Conservation (phyloP, 2,113 vertebrate genomes). For the Platichthys stellatus region DNA sequence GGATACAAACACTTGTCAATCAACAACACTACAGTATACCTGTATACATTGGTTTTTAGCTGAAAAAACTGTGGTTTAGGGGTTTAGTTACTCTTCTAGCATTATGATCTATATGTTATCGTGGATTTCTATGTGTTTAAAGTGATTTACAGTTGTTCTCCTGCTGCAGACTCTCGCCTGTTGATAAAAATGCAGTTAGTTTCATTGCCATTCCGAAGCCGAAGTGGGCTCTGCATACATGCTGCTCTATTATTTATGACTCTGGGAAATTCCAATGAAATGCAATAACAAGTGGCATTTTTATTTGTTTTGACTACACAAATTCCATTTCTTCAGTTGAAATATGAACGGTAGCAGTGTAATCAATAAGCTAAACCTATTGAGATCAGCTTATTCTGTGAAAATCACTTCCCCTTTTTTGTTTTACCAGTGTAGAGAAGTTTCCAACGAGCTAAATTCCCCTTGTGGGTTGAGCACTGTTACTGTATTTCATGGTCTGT, state of each 20-base stretch:
- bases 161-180: slow-evolving; percentile 26
- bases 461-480: slow-evolving; percentile 73
- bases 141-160: slow-evolving; percentile 12
- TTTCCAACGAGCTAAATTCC: slow-evolving; percentile 72
- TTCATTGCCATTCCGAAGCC: slow-evolving; percentile 63
- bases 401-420: slow-evolving; percentile 63
- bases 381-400: slow-evolving; percentile 56
- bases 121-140: neutral
- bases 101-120: neutral
- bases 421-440: slow-evolving; percentile 61
- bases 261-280: slow-evolving; percentile 34
- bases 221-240: slow-evolving; percentile 24
- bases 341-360: slow-evolving; percentile 50
- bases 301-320: slow-evolving; percentile 19
- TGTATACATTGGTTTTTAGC: too few relatives aligned
- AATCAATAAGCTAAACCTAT: slow-evolving; percentile 63
- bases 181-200: slow-evolving; percentile 58
- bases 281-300: slow-evolving; percentile 39
- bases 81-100: neutral
- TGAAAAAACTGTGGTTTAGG: neutral
- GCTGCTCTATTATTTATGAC: slow-evolving; percentile 39
- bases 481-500: slow-evolving; percentile 80
- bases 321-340: slow-evolving; percentile 35
- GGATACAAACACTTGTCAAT: too few relatives aligned
- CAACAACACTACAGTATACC: too few relatives aligned